phyloP scores from a whole-genome alignment of 2,888 invertebrate genomes.

The Automeris io region DNA sequence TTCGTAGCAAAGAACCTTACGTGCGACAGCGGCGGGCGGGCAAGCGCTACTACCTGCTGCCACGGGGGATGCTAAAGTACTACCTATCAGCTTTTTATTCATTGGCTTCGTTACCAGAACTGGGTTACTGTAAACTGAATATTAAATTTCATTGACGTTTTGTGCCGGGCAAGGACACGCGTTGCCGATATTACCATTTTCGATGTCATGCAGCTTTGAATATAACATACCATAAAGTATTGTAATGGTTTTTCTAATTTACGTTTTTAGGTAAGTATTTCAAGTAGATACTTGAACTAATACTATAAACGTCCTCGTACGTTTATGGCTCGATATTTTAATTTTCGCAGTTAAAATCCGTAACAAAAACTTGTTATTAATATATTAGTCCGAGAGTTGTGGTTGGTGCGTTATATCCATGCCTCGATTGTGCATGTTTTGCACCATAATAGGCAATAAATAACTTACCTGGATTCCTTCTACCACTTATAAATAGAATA shows the following conservation, averaged over 20 bases:
- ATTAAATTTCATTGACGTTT: conserved; percentile 71
- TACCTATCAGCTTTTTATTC: conserved; percentile 57
- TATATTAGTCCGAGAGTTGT: conserved; percentile 37
- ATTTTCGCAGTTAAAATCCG: conserved; percentile 10
- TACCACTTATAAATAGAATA: too few species aligned
- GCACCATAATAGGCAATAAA: conserved; percentile 22
- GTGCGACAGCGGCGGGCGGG: conserved; percentile 65
- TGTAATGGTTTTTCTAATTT: neutral
- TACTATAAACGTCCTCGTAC: too few species aligned
- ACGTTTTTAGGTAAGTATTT: neutral
- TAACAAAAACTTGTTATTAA: conserved; percentile 35
- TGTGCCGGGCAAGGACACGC: conserved; percentile 62
- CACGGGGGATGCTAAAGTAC: conserved; percentile 49
- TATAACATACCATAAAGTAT: neutral
- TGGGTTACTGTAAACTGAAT: conserved; percentile 67
- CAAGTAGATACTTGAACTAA: too few species aligned
- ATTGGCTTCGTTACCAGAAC: conserved; percentile 60
- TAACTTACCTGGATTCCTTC: neutral
- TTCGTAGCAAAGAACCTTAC: conserved; percentile 57
- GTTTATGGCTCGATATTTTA: too few species aligned
- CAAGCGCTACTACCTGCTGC: conserved; percentile 52
- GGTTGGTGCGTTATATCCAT: conserved; percentile 13
- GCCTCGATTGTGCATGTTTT: conserved; percentile 28
- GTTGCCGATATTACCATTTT: conserved; percentile 42
- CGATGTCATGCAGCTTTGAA: conserved; percentile 25